Evolutionary conservation across 2,888 invertebrate species (phyloP), one percentile per base, ranked within the genome.

Genomic region (Drosophila ustulata): DNA sequence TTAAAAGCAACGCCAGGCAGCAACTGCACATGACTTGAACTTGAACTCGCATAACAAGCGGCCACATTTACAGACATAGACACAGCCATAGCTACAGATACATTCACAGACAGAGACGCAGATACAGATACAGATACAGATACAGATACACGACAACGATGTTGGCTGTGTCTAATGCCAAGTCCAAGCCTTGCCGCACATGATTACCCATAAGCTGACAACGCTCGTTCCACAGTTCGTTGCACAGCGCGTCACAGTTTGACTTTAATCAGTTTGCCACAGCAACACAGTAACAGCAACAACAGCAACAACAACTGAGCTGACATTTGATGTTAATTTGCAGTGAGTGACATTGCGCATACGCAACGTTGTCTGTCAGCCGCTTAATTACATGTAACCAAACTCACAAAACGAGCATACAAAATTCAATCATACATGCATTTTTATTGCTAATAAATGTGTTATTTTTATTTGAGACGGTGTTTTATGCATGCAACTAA

Each of bases 121-220:
- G 49, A 37, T 11, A 8, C n/a, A 53, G 30, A 56, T 13, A 8
- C 3, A 18, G 56, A 11, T n/a, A n/a, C n/a, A n/a, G n/a, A n/a
- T 18, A 6, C 18, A 52, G 32, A 43, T 3, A n/a, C 75, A 46
- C 43, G 55, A 46, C 45, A 75, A 73, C 80, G 71, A 74, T n/a
- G 39, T 39, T 13, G 39, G 66, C 79, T 74, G 51, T 81, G 76
- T 78, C 80, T 74, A 78, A 80, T 80, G 66, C 69, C 68, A 65
- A 71, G 32, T 50, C 50, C 47, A 28, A 47, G 47, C 51, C 56
- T 61, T 66, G 66, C 71, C 57, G 76, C 84, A 82, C 88, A 84
- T 84, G 88, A 84, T 87, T 84, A 84, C 80, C 85, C 82, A 80
- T 84, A 84, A 84, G 83, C 83, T 84, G 83, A 87, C 88, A 81